Percentiles rank a stretch among this genome's conserved stretches.
phyloP scores from a whole-genome alignment of 1,140 invertebrate species.

The Drosophila ficusphila region DNA sequence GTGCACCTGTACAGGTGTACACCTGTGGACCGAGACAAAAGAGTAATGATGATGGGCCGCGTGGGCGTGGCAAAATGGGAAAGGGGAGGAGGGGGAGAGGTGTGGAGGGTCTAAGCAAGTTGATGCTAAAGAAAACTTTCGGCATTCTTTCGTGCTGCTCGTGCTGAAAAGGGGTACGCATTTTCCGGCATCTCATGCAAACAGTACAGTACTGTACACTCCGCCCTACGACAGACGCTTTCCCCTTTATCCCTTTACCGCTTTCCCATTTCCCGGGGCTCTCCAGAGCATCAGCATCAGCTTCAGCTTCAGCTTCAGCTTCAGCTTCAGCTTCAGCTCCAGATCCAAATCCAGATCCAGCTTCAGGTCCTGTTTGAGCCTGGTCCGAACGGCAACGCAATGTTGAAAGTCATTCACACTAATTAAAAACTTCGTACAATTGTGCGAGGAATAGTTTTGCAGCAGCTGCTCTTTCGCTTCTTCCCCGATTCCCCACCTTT shows the following conservation, averaged over 20 bases:
- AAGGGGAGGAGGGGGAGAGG: too few species aligned
- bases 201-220: conserved; percentile 47
- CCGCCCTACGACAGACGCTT: conserved; percentile 5
- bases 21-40: conserved; percentile 16
- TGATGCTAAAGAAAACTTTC: conserved; percentile 62
- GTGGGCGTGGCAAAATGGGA: not conserved
- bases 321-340: conserved; percentile 3
- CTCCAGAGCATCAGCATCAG: too few species aligned
- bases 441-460: conserved; percentile 80
- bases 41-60: conserved; percentile 21
- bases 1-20: not conserved
- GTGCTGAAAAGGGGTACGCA: conserved; percentile 36
- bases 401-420: conserved; percentile 83
- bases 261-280: conserved; percentile 2
- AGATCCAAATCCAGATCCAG: not conserved
- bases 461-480: conserved; percentile 55
- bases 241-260: conserved; percentile 1
- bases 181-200: conserved; percentile 71
- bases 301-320: too few species aligned
- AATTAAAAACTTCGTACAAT: conserved; percentile 84
- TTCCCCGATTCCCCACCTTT: not conserved
- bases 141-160: conserved; percentile 22
- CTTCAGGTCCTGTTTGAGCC: conserved; percentile 18
- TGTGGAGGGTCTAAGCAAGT: conserved; percentile 7
- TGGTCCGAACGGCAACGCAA: conserved; percentile 55